Evolutionary conservation across 1,140 invertebrate species (phyloP), one percentile per base, ranked within the genome.

Genomic region (Dolichoris vasculosae): DNA sequence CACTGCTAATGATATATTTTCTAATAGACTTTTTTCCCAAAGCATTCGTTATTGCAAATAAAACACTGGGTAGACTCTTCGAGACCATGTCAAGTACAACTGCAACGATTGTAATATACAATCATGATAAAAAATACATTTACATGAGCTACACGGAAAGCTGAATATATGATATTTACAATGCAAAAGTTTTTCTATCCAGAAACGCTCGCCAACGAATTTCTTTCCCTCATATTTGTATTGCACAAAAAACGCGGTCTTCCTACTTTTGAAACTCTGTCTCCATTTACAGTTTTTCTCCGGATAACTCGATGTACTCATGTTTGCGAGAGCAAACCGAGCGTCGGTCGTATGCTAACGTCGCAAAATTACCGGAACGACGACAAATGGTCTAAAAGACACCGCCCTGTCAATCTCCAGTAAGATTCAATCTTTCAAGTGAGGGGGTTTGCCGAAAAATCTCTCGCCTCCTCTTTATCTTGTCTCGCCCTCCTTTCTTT

Each of bases 341-440:
- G 11, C 48, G 6, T 17, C 55, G 3, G 23, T 2, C n/a, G n/a
- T 79, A 79, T 79, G 77, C 48, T 40, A 79, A 67, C 63, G 63
- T 80, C 78, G 46, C 59, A 17, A 4, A 7, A 67, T 48, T 48
- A n/a, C 30, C 26, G n/a, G 46, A 17, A 11, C 23, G 73, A 48
- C 9, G 6, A 46, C 26, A 30, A 4, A 30, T 7, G n/a, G 26
- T 30, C 46, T 43, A 30, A 3, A 46, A 75, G 38, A 76, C 43
- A 76, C 46, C 69, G 20, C 20, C 69, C 69, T 38, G 83, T 79
- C 83, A 69, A 79, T 84, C 83, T 35, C n/a, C 6, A 2, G 1
- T 9, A 11, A 84, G 82, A 84, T 84, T 78, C 76, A 51, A 84
- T 84, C 83, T 84, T 17, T 69, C 63, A 55, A 43, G 26, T 32